A percentile compares a stretch with the other conserved stretches of the same genome.
Evolutionary conservation across 2,113 vertebrate genomes (phyloP).

Genomic region (Spea multiplicata): DNA sequence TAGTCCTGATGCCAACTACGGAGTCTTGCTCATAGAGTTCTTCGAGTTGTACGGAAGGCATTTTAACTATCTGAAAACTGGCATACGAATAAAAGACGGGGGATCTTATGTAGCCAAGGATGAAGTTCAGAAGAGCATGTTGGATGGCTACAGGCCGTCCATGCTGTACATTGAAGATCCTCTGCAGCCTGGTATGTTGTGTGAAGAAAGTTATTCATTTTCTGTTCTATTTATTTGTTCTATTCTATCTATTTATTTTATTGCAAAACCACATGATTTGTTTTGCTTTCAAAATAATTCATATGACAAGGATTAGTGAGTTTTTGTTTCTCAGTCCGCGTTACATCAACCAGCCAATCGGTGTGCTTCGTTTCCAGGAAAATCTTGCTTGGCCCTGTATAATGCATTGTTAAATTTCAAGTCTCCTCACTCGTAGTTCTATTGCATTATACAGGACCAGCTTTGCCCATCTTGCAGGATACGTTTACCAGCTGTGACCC

Average conservation of each 20-base stretch:
- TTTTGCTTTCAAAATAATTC: too few relatives aligned
- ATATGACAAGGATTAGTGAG: too few relatives aligned
- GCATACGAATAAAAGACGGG: slow-evolving; percentile 96
- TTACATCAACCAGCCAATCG: not conserved
- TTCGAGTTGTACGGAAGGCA: slow-evolving; percentile 96
- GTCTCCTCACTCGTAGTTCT: too few relatives aligned
- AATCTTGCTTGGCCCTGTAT: too few relatives aligned
- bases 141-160: slow-evolving; percentile 94
- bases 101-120: slow-evolving; percentile 97
- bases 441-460: too few relatives aligned
- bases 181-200: slow-evolving; percentile 82
- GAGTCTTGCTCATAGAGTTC: slow-evolving; percentile 97
- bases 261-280: too few relatives aligned
- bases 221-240: not conserved
- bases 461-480: too few relatives aligned
- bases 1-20: slow-evolving; percentile 90
- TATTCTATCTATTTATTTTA: not conserved
- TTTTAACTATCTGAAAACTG: slow-evolving; percentile 98
- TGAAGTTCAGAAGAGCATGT: slow-evolving; percentile 93
- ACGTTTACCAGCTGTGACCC: too few relatives aligned
- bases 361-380: not conserved
- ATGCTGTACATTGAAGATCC: slow-evolving; percentile 98
- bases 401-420: too few relatives aligned
- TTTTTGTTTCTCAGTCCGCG: not conserved
- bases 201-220: not conserved